Evolutionary conservation across 2,797 vertebrate genomes (phyloP).

Genomic region (Enteromius anoplus): DNA sequence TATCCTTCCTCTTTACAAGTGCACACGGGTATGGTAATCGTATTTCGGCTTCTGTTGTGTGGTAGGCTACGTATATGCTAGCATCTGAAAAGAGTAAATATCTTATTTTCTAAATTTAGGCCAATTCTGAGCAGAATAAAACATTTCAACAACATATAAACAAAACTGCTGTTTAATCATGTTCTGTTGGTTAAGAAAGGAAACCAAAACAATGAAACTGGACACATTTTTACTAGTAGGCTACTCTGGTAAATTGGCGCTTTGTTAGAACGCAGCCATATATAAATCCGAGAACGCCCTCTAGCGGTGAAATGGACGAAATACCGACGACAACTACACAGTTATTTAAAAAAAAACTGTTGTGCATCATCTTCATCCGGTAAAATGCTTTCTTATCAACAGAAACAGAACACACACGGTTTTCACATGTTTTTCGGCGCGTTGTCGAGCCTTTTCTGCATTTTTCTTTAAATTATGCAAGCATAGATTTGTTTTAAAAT

Average conservation of each 20-base stretch:
- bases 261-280: background rate
- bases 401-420: background rate
- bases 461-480: background rate
- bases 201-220: background rate
- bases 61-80: background rate
- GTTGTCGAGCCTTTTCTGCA: background rate
- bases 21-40: background rate
- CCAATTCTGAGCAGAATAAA: background rate
- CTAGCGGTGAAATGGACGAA: constrained; percentile 42
- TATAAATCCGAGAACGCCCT: constrained; percentile 16
- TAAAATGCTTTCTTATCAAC: background rate
- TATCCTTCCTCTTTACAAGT: constrained; percentile 19
- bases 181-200: background rate
- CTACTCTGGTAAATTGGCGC: too few species aligned
- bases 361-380: background rate
- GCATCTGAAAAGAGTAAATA: background rate
- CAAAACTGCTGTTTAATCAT: background rate
- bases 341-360: background rate
- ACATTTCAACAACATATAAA: background rate
- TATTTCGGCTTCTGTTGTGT: background rate
- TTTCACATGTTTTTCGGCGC: background rate
- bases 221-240: too few species aligned
- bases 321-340: background rate
- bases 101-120: background rate
- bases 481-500: too few species aligned